Percentiles rank a stretch among this genome's conserved stretches.
Conservation (phyloP, 2,113 vertebrate genomes). For the Rhadina sibilatrix region DNA sequence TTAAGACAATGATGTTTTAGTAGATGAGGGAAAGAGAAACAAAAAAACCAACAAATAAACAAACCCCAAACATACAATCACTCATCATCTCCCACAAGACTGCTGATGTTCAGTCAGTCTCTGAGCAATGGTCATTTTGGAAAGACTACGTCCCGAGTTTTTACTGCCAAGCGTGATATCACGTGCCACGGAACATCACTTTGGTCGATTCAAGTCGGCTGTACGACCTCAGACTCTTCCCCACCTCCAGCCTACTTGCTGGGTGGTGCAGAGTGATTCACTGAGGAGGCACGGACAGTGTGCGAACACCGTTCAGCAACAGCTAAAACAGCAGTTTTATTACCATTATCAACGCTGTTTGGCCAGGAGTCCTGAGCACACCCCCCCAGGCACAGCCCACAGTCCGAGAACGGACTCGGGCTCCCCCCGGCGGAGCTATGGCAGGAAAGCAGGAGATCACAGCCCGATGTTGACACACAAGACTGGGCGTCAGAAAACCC, state of each 20-base stretch:
- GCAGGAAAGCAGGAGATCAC: background rate
- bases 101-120: background rate
- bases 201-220: background rate
- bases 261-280: background rate
- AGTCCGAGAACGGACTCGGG: rapidly evolving
- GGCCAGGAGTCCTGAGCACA: background rate
- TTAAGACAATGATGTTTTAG: background rate
- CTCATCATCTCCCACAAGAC: background rate
- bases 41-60: rapidly evolving
- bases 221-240: background rate
- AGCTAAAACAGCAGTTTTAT: background rate
- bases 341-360: background rate
- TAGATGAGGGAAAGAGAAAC: background rate
- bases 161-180: background rate
- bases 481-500: background rate
- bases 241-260: background rate
- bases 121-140: background rate
- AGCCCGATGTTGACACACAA: background rate
- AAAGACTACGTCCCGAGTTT: background rate
- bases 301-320: background rate
- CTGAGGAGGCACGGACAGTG: background rate
- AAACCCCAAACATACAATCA: background rate
- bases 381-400: background rate
- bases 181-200: background rate
- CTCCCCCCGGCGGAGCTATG: rapidly evolving